Conservation (phyloP, 2,113 vertebrate genomes). For the Amphiprion ocellaris region DNA sequence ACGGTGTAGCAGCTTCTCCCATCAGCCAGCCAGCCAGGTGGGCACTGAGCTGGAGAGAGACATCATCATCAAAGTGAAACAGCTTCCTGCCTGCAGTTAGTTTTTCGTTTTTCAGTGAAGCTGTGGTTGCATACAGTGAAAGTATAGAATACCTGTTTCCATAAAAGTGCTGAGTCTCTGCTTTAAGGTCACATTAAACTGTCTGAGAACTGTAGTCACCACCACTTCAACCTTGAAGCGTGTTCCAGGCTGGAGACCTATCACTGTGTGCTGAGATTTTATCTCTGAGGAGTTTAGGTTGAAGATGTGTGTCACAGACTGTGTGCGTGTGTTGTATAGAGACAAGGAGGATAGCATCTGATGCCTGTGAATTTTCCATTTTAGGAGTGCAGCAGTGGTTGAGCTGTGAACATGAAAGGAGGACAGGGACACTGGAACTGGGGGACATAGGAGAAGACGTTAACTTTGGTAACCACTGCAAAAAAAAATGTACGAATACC, state of each 20-base stretch:
- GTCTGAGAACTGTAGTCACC: constrained; percentile 80
- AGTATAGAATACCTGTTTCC: constrained; percentile 86
- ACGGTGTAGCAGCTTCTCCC: constrained; percentile 87
- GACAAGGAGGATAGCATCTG: constrained; percentile 54
- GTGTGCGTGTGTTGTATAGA: constrained; percentile 58
- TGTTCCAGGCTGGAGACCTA: constrained; percentile 83
- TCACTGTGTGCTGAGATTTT: constrained; percentile 73
- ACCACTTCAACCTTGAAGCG: constrained; percentile 81
- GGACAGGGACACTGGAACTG: constrained; percentile 72
- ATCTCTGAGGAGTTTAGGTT: constrained; percentile 42
- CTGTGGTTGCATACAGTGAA: background rate
- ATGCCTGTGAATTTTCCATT: constrained; percentile 76
- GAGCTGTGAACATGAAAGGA: constrained; percentile 76
- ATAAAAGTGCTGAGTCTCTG: constrained; percentile 82
- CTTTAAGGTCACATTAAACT: constrained; percentile 80
- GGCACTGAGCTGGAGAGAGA: constrained; percentile 83
- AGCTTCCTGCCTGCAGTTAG: background rate
- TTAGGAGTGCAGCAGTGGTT: constrained; percentile 84
- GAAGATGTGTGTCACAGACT: constrained; percentile 38
- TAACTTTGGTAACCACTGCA: background rate
- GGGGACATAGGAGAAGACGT: background rate
- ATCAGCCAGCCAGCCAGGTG: constrained; percentile 85
- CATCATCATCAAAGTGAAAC: background rate
- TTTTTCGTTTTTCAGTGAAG: background rate
- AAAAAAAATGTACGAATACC: background rate